These are phyloP conservation scores for Tauraco hartlaubi DNA, from an alignment of 2,797 vertebrate genomes.

Conservation along the genomic window DNA sequence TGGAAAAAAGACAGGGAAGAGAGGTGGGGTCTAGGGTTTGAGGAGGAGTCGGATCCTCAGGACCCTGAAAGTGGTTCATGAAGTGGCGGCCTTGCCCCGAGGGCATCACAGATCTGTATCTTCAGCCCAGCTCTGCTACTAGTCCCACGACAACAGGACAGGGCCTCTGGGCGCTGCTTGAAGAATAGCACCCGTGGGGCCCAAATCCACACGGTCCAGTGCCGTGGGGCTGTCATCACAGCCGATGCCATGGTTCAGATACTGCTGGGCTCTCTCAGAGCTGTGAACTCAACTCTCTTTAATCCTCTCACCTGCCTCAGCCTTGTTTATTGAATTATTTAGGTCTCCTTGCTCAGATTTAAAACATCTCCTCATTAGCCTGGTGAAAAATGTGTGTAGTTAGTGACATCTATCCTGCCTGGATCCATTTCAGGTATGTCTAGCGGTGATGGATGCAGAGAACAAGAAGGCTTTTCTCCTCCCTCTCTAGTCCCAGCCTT, in stretches of 20 bases:
- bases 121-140: background rate
- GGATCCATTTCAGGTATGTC: background rate
- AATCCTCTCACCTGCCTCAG: background rate
- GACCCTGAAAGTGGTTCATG: background rate
- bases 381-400: background rate
- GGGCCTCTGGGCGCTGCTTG: background rate
- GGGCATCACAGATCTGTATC: background rate
- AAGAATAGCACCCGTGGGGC: rapidly evolving
- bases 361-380: background rate
- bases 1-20: background rate
- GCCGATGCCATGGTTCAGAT: background rate
- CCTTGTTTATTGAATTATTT: background rate
- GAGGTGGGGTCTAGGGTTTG: background rate
- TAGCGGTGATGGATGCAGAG: background rate
- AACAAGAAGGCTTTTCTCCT: background rate
- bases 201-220: background rate
- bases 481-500: background rate
- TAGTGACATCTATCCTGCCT: background rate
- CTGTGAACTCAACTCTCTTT: background rate
- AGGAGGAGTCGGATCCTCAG: background rate
- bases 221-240: rapidly evolving
- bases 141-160: background rate
- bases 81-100: background rate
- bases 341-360: background rate
- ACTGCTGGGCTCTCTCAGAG: background rate